Conservation (phyloP, 2,888 invertebrate species). For the Andrena flavipes region DNA sequence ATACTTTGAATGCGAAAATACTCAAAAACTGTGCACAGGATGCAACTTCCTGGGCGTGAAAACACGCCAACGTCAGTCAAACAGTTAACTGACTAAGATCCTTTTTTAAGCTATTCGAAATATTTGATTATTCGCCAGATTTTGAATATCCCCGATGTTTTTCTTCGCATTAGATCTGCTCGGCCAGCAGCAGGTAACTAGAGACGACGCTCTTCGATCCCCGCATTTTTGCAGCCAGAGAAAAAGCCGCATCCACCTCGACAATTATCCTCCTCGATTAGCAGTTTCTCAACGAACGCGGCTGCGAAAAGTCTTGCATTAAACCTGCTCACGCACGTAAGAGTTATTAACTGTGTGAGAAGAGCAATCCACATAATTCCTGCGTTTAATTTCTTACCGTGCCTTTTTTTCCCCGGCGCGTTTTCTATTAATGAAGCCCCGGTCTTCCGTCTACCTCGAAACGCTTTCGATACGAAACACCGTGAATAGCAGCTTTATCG, state of each 20-base stretch:
- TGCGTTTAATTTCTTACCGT: conserved; percentile 14
- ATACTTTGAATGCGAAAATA: too few species aligned
- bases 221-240: neutral
- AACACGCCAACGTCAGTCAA: too few species aligned
- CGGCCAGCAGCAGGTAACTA: neutral
- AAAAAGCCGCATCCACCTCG: neutral
- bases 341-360: conserved; percentile 16
- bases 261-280: conserved; percentile 13
- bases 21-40: too few species aligned
- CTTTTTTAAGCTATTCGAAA: too few species aligned
- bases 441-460: neutral
- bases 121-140: too few species aligned
- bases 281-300: conserved; percentile 20
- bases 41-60: too few species aligned
- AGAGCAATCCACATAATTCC: conserved; percentile 6
- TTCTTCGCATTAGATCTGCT: neutral
- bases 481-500: neutral
- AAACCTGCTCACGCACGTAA: conserved; percentile 2
- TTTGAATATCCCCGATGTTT: too few species aligned
- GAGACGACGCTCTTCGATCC: neutral
- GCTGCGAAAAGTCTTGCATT: neutral
- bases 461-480: conserved; percentile 2
- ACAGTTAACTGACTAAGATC: too few species aligned
- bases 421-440: neutral
- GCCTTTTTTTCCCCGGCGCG: neutral